A percentile compares a stretch with the other conserved stretches of the same genome.
These are phyloP conservation scores for Typhlichthys subterraneus DNA, from an alignment of 2,797 vertebrate genomes.

Conservation along the genomic window DNA sequence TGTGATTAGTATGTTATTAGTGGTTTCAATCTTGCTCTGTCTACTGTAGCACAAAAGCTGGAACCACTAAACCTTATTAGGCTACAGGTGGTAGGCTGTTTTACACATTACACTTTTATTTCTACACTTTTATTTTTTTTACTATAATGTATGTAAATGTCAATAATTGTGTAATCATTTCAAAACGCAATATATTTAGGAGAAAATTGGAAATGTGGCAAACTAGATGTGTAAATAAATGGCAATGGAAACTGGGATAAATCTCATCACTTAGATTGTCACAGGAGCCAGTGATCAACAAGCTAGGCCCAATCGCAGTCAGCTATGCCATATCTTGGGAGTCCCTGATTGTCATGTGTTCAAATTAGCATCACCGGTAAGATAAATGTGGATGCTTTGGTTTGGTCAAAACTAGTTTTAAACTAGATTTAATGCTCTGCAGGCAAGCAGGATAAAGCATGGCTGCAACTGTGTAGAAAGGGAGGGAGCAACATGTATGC, in stretches of 20 bases:
- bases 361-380: background rate
- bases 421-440: background rate
- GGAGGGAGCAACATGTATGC: constrained; percentile 60
- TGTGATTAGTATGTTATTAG: background rate
- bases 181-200: too few species aligned
- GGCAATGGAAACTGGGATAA: too few species aligned
- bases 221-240: too few species aligned
- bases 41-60: constrained; percentile 28
- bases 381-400: background rate
- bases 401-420: background rate
- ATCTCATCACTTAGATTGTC: too few species aligned
- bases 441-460: background rate
- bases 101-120: background rate
- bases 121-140: too few species aligned
- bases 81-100: background rate
- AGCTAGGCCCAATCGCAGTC: constrained; percentile 62
- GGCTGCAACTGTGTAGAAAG: background rate
- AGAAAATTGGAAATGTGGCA: too few species aligned
- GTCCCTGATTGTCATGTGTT: background rate
- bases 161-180: too few species aligned
- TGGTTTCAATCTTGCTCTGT: background rate
- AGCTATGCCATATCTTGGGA: constrained; percentile 43
- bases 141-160: too few species aligned
- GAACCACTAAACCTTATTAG: constrained; percentile 39
- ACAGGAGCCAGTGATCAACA: constrained; percentile 46